These are phyloP conservation scores for Drosophila robusta DNA, from an alignment of 2,888 invertebrate genomes.

Conservation along the genomic window DNA sequence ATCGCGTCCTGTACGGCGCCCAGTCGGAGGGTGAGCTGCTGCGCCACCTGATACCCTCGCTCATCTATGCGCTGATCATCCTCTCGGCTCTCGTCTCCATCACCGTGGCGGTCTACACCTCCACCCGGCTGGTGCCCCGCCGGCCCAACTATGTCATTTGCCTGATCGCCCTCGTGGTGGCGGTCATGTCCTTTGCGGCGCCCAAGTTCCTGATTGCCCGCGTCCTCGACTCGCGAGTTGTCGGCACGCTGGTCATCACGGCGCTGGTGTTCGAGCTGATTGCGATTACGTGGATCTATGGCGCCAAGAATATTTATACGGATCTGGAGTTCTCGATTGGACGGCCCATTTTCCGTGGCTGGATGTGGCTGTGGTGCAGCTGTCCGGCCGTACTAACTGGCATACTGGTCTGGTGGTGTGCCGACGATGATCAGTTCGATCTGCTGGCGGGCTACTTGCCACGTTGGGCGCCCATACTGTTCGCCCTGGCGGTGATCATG, in stretches of 20 bases:
- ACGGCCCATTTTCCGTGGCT: constrained; percentile 83
- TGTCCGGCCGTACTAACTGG: constrained; percentile 84
- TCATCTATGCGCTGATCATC: constrained; percentile 81
- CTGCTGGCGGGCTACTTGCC: constrained; percentile 81
- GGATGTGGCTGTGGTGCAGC: constrained; percentile 84
- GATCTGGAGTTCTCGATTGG: constrained; percentile 85
- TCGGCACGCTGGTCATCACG: constrained; percentile 83
- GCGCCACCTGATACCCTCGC: constrained; percentile 78
- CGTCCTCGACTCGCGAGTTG: constrained; percentile 83
- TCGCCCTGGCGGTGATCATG: constrained; percentile 81
- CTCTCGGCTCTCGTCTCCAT: constrained; percentile 83
- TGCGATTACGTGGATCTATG: constrained; percentile 85
- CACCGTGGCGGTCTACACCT: constrained; percentile 83
- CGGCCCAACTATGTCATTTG: constrained; percentile 85
- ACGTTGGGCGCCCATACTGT: constrained; percentile 84
- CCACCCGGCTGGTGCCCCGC: constrained; percentile 83
- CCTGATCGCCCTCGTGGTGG: constrained; percentile 81
- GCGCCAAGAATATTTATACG: constrained; percentile 85
- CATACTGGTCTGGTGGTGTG: constrained; percentile 85
- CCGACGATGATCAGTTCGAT: constrained; percentile 83
- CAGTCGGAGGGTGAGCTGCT: constrained; percentile 65
- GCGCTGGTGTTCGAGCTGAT: constrained; percentile 84
- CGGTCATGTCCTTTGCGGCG: constrained; percentile 82
- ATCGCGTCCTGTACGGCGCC: constrained; percentile 78
- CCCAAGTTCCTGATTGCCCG: constrained; percentile 83